These are phyloP conservation scores for Gambelia wislizenii DNA, from an alignment of 2,797 vertebrate genomes.

Conservation along the genomic window DNA sequence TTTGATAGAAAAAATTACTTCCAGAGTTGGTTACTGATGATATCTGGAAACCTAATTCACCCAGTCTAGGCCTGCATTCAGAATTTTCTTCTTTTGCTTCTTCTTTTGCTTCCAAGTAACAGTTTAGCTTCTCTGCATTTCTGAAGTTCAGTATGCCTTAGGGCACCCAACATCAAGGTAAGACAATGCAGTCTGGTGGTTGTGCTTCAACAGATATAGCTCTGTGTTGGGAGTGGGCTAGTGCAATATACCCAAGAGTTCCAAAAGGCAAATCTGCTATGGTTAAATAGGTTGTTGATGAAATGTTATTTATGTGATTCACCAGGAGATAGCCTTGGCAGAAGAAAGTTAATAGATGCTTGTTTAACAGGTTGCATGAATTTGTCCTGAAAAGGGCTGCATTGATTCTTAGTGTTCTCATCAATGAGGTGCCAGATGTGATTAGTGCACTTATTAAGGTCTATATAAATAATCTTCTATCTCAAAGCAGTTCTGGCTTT, in stretches of 20 bases:
- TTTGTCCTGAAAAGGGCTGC: neutral
- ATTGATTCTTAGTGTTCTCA: constrained; percentile 28
- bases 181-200: constrained; percentile 2
- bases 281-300: constrained; percentile 16
- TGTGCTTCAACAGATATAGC: constrained; percentile 29
- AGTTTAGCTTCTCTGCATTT: constrained; percentile 30
- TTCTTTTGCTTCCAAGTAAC: neutral
- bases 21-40: constrained; percentile 16
- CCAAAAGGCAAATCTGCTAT: constrained; percentile 34
- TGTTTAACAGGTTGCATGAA: neutral
- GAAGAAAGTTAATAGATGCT: neutral
- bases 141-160: constrained; percentile 39
- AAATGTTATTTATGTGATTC: neutral
- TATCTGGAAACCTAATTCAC: constrained; percentile 8
- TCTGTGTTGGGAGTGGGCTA: constrained; percentile 41
- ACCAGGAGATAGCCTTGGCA: neutral
- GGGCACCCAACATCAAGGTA: constrained; percentile 20
- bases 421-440: constrained; percentile 2
- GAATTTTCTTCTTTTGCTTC: constrained; percentile 22
- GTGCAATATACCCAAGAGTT: constrained; percentile 31
- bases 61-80: constrained; percentile 19
- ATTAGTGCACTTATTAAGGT: neutral
- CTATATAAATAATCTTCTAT: rapidly evolving
- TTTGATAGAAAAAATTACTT: constrained; percentile 17
- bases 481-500: constrained; percentile 53